Evolutionary conservation across 35 echinoderm and acorn worm genomes (phyloP), one percentile per base, ranked within the genome.

Genomic region (Patiria miniata): DNA sequence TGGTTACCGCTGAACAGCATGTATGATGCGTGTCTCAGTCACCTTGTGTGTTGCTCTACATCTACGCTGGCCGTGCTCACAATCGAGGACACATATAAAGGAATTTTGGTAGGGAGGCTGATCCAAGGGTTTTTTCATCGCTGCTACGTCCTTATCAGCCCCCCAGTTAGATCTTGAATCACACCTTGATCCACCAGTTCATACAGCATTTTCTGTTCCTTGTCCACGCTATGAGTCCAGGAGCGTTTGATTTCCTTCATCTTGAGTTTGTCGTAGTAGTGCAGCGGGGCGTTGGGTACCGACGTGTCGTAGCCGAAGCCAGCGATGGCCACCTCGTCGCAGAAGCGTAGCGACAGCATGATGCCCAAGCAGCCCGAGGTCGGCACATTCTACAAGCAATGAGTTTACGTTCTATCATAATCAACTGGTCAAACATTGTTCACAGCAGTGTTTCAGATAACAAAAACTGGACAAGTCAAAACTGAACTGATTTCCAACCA

Each of bases 281-380:
- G 96, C 10, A 99, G 77, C 23, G 91, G 90, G 10, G 88, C 38
- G 7, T 99, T 84, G 21, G 93, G 96, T 1, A 86, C 22, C 18
- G 83, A 89, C 4, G 60, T 47, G 37, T 99, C 80, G 69, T 98
- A 94, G 22, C 96, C 93, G 77, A 99, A 99, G 32, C 96, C 96
- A 17, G 84, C 96, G 2, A 99, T 79, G 0, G 89, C 78, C 28
- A 99, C 83, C 58, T 99, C 96, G 88, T 99, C 96, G 47, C 96
- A 99, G 32, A 99, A 40, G 30, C 85, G 77, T 1, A 90, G 39
- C 1, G 93, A 89, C 15, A 90, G 21, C 77, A 94, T 92, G 38
- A 99, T 95, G 2, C 82, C 92, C 47, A 99, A 82, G 30, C 82
- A 52, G 21, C 92, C 96, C 5, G 96, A 87, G 6, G 96, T 99